phyloP scores from a whole-genome alignment of 2,888 invertebrate species.

The Iselma pallidipennis region DNA sequence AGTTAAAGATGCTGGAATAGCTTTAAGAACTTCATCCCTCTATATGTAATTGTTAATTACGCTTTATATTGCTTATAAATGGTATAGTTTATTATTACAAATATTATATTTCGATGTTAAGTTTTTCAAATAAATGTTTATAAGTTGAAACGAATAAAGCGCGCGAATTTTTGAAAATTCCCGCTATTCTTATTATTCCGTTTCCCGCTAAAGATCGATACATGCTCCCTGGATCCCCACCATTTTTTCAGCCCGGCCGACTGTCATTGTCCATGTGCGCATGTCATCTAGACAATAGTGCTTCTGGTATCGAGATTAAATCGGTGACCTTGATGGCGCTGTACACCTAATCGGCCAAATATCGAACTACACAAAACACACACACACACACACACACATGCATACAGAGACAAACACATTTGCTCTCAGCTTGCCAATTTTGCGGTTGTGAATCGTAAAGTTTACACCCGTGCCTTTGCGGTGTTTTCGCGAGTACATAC shows the following conservation, averaged over 20 bases:
- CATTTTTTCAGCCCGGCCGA: too few species aligned
- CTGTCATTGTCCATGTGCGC: too few species aligned
- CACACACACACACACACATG: too few species aligned
- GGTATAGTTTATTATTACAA: too few species aligned
- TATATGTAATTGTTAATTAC: too few species aligned
- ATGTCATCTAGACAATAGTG: slow-evolving; percentile 17
- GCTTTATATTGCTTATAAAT: too few species aligned
- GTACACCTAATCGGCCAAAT: slow-evolving; percentile 29
- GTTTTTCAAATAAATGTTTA: not conserved
- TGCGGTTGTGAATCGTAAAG: slow-evolving; percentile 38
- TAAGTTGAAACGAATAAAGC: not conserved
- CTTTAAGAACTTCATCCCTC: too few species aligned
- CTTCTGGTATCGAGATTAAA: slow-evolving; percentile 32
- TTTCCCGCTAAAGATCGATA: not conserved
- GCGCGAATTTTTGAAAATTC: not conserved
- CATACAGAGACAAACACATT: too few species aligned
- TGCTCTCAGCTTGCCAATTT: slow-evolving; percentile 41
- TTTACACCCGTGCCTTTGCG: slow-evolving; percentile 52
- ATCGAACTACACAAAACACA: slow-evolving; percentile 28
- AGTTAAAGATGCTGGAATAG: too few species aligned
- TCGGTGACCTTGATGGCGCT: slow-evolving; percentile 37
- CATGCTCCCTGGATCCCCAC: too few species aligned
- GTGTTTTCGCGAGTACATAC: too few species aligned
- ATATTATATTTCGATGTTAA: too few species aligned
- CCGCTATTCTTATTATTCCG: not conserved